phyloP scores from a whole-genome alignment of 2,888 invertebrate species.

The Campaea margaritaria region DNA sequence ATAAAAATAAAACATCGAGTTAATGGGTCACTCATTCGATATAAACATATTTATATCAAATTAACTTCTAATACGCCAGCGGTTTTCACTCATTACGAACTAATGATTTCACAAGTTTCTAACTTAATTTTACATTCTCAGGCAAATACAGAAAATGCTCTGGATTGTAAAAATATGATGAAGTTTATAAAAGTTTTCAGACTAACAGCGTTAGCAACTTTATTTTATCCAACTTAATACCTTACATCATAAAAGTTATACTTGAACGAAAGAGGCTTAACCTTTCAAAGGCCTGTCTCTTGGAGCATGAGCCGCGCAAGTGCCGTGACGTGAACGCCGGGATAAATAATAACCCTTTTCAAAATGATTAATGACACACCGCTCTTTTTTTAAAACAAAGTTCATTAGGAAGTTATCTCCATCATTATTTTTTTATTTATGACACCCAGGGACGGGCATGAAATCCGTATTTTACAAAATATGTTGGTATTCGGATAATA shows the following conservation, averaged over 20 bases:
- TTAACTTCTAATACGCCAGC: too few relatives aligned
- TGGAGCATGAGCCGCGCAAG: not conserved
- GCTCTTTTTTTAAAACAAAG: conserved; percentile 28
- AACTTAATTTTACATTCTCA: too few relatives aligned
- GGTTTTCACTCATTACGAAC: too few relatives aligned
- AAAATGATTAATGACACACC: conserved; percentile 30
- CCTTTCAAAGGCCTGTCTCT: not conserved
- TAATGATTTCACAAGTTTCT: too few relatives aligned
- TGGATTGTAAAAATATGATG: too few relatives aligned
- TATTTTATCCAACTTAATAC: too few relatives aligned
- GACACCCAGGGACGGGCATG: conserved; percentile 7
- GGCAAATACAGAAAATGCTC: too few relatives aligned
- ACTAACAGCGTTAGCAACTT: too few relatives aligned
- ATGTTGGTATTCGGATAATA: conserved; percentile 18
- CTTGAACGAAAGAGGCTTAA: not conserved
- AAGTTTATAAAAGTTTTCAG: too few relatives aligned
- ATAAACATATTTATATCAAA: too few relatives aligned
- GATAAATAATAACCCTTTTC: conserved; percentile 24
- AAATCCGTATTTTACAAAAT: conserved; percentile 14
- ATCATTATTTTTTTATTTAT: conserved; percentile 33
- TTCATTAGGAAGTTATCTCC: conserved; percentile 32
- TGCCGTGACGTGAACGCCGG: not conserved
- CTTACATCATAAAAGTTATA: too few relatives aligned
- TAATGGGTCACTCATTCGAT: not conserved
- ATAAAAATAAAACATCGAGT: conserved; percentile 10